Evolutionary conservation across 2,113 vertebrate genomes (phyloP).

Genomic region (Pelodiscus sinensis): DNA sequence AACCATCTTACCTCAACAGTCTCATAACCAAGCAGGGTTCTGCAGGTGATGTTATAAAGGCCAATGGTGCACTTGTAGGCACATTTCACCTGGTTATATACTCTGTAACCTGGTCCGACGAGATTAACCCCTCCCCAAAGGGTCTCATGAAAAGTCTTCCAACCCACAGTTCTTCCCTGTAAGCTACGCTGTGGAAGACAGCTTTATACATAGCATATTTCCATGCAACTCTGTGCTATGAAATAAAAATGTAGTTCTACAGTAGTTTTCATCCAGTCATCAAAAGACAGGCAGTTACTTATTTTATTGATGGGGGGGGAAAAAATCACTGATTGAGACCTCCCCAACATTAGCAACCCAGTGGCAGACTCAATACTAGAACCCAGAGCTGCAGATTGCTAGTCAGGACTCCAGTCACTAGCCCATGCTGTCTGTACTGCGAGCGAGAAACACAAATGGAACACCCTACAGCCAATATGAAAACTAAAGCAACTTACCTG

Average conservation of each 20-base stretch:
- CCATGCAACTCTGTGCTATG: neutral
- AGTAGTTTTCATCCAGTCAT: neutral
- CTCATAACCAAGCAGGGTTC: neutral
- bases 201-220: neutral
- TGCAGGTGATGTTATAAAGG: neutral
- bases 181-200: neutral
- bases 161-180: neutral
- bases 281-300: neutral
- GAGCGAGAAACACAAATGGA: neutral
- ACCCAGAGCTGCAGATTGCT: fast-evolving
- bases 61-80: neutral
- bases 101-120: neutral
- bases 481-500: conserved; percentile 78
- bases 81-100: neutral
- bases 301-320: neutral
- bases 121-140: neutral
- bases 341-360: neutral
- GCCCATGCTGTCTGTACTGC: neutral
- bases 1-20: neutral
- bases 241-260: neutral
- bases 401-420: fast-evolving
- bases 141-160: neutral
- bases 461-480: neutral
- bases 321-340: neutral
- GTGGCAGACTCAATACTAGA: neutral